These are phyloP conservation scores for Parnassius smintheus DNA, from an alignment of 2,888 invertebrate genomes.

Conservation along the genomic window DNA sequence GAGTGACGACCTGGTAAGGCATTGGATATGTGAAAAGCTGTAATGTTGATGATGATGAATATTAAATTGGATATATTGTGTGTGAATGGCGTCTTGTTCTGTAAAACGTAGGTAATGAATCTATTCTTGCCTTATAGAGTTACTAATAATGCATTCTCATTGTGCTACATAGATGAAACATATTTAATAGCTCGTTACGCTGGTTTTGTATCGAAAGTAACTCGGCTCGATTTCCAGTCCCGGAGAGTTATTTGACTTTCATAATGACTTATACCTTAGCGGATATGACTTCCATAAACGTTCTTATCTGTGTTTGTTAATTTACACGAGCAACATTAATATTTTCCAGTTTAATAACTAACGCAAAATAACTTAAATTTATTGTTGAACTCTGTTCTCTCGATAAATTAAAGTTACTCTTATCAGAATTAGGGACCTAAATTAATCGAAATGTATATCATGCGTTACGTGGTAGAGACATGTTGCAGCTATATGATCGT, in stretches of 20 bases:
- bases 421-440: too few species aligned
- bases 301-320: conserved; percentile 14
- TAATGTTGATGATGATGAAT: too few species aligned
- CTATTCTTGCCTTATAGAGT: conserved; percentile 5
- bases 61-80: background rate
- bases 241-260: conserved; percentile 26
- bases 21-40: too few species aligned
- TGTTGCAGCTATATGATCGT: too few species aligned
- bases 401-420: too few species aligned
- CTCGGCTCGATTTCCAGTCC: conserved; percentile 15
- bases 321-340: conserved; percentile 25
- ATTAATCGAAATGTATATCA: too few species aligned
- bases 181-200: conserved; percentile 20
- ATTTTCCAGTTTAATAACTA: conserved; percentile 16
- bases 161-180: conserved; percentile 16
- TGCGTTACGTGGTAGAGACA: too few species aligned
- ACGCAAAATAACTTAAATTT: conserved; percentile 3
- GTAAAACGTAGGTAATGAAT: background rate
- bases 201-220: conserved; percentile 21
- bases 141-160: conserved; percentile 10
- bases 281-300: conserved; percentile 22
- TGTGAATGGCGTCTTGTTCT: background rate
- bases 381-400: too few species aligned
- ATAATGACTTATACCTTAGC: conserved; percentile 23
- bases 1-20: too few species aligned